Percentiles rank a stretch among this genome's conserved stretches.
These are phyloP conservation scores for Malacoctenus gilli DNA, from an alignment of 2,797 vertebrate genomes.

Conservation along the genomic window DNA sequence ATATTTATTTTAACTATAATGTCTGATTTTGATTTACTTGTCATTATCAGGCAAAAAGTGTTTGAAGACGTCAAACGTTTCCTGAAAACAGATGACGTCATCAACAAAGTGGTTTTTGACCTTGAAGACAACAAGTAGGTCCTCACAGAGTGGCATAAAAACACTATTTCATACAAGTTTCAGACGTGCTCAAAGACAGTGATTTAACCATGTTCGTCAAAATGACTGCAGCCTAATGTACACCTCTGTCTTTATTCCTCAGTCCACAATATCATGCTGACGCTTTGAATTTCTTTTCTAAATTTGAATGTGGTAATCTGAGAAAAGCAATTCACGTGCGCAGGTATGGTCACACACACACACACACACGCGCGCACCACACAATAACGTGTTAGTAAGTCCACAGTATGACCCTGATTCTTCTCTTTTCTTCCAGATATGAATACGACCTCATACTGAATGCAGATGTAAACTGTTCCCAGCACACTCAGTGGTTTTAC, in stretches of 20 bases:
- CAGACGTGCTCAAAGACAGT: too few species aligned
- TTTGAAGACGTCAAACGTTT: constrained; percentile 87
- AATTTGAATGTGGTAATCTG: constrained; percentile 92
- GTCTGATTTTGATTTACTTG: too few species aligned
- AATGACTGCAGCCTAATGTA: too few species aligned
- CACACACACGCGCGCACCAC: constrained; percentile 6
- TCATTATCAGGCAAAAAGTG: constrained; percentile 84
- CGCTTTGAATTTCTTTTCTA: constrained; percentile 87
- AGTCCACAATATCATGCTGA: constrained; percentile 69
- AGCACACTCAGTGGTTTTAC: constrained; percentile 94
- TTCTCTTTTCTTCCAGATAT: constrained; percentile 76
- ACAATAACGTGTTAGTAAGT: too few species aligned
- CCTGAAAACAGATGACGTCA: constrained; percentile 80
- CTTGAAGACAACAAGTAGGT: constrained; percentile 85
- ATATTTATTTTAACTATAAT: too few species aligned
- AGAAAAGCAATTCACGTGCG: constrained; percentile 90
- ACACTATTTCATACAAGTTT: too few species aligned
- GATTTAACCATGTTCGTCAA: too few species aligned
- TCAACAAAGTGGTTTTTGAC: constrained; percentile 89
- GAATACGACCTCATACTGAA: constrained; percentile 93
- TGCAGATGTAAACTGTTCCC: constrained; percentile 83
- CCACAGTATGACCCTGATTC: too few species aligned
- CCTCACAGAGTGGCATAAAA: not conserved
- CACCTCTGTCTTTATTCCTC: constrained; percentile 13
- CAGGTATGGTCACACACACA: constrained; percentile 75